phyloP scores from a whole-genome alignment of 2,797 vertebrate genomes.

The Choloepus didactylus region DNA sequence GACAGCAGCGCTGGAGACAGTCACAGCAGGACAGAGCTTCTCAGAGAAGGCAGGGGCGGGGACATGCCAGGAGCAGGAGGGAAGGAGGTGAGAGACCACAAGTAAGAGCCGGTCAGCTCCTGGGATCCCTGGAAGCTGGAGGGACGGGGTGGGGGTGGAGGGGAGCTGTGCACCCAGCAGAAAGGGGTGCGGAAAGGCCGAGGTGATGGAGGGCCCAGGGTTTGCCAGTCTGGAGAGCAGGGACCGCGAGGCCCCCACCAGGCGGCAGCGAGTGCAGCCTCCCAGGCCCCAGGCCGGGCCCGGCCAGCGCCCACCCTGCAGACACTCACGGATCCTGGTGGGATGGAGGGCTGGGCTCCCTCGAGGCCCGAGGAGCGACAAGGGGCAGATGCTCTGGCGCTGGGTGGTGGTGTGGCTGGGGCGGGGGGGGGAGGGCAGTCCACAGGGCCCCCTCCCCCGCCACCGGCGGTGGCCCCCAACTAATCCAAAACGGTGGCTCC shows the following conservation, averaged over 20 bases:
- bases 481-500: conserved; percentile 75
- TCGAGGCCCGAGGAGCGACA: conserved; percentile 75
- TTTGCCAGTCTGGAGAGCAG: not conserved
- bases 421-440: conserved; percentile 82
- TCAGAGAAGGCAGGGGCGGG: not conserved
- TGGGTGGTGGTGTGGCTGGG: conserved; percentile 73
- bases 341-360: conserved; percentile 81
- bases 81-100: not conserved
- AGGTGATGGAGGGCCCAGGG: not conserved
- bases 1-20: not conserved
- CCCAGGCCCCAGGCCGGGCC: conserved; percentile 62
- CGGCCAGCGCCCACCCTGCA: conserved; percentile 71
- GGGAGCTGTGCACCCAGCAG: not conserved
- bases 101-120: not conserved
- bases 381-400: conserved; percentile 63
- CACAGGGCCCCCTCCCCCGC: conserved; percentile 79
- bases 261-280: not conserved
- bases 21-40: not conserved
- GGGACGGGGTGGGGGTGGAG: not conserved
- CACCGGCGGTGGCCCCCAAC: conserved; percentile 71
- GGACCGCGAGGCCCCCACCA: not conserved
- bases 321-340: conserved; percentile 85
- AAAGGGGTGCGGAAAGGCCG: conserved; percentile 49
- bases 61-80: not conserved
- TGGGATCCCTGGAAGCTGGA: conserved; percentile 3